Percentiles rank a stretch among this genome's conserved stretches.
Evolutionary conservation across 1,140 invertebrate genomes (phyloP).

Genomic region (Procambarus clarkii): DNA sequence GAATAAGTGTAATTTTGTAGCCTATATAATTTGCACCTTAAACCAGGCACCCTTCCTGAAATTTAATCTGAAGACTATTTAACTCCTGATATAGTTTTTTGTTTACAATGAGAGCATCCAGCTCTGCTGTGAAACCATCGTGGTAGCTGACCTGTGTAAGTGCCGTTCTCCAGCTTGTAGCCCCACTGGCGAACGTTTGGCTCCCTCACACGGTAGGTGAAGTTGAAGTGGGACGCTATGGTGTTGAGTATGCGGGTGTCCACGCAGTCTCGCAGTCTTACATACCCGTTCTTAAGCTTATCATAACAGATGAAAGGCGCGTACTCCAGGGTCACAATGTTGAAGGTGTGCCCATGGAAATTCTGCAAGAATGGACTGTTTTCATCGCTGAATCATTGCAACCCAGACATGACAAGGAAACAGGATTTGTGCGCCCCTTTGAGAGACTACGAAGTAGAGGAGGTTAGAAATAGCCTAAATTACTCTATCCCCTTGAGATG

Average conservation of each 20-base stretch:
- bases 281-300: background rate
- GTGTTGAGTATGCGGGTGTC: conserved; percentile 43
- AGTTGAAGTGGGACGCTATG: conserved; percentile 32
- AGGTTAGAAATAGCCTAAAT: no score
- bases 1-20: no score
- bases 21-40: no score
- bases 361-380: conserved; percentile 6
- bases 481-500: no score
- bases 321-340: conserved; percentile 55
- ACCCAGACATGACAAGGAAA: background rate
- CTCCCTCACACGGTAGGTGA: conserved; percentile 51
- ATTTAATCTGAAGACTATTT: no score
- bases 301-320: conserved; percentile 60
- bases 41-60: no score
- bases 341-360: conserved; percentile 53
- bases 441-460: no score
- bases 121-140: no score
- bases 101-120: no score
- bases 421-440: no score
- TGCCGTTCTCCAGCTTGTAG: conserved; percentile 34
- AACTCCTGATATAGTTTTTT: no score
- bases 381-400: background rate
- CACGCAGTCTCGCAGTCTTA: conserved; percentile 27
- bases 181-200: conserved; percentile 43
- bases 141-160: conserved; percentile 33